Conservation (phyloP, 64 coral and sea anemone species). For the Anthopleura sola region DNA sequence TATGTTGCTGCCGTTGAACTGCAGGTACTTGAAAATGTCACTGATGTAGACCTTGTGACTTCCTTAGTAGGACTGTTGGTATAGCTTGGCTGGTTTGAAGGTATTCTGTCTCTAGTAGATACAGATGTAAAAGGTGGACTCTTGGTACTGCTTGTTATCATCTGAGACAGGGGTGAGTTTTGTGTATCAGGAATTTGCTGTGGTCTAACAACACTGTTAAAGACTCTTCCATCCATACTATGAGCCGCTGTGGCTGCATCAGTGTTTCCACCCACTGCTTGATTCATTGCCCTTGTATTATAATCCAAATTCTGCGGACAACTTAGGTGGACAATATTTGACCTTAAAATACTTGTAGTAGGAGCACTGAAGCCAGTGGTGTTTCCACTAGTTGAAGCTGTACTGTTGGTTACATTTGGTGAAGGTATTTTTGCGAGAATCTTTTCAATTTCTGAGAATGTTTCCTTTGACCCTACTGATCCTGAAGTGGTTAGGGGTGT, state of each 20-base stretch:
- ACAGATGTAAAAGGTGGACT: not conserved
- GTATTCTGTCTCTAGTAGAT: not conserved
- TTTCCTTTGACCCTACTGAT: constrained; percentile 10
- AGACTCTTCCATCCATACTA: not conserved
- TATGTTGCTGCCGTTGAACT: not conserved
- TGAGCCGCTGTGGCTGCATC: not conserved
- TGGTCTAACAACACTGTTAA: not conserved
- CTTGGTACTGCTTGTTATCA: not conserved
- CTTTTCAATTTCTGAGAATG: constrained; percentile 12
- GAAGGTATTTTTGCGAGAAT: constrained; percentile 10
- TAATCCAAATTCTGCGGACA: not conserved
- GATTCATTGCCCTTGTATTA: not conserved
- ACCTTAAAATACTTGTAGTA: not conserved
- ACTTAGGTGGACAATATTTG: not conserved
- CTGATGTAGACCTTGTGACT: not conserved
- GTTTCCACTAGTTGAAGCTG: not conserved
- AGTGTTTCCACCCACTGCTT: not conserved
- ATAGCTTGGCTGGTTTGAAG: too few species aligned
- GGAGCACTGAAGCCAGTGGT: not conserved
- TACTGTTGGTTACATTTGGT: not conserved
- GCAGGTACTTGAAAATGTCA: not conserved
- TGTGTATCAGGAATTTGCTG: not conserved
- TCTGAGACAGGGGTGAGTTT: not conserved
- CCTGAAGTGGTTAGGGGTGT: not conserved
- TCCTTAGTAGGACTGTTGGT: not conserved